These are phyloP conservation scores for Chaetodon trifasciatus DNA, from an alignment of 2,797 vertebrate genomes.

Conservation along the genomic window DNA sequence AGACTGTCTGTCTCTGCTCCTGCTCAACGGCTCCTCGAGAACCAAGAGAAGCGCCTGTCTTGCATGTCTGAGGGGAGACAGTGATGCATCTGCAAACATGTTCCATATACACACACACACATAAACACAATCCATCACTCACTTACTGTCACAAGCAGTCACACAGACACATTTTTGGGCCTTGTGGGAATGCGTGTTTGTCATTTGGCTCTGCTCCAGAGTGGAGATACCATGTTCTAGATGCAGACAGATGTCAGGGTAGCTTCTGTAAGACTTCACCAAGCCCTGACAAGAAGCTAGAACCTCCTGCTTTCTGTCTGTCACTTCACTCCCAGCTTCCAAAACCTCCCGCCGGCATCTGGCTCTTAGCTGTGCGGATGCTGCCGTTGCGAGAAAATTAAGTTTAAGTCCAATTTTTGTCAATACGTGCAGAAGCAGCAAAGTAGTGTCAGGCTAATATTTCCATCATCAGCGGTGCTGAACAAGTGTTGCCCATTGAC, in stretches of 20 bases:
- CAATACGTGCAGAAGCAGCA: slow-evolving; percentile 63
- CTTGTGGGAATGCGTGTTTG: slow-evolving; percentile 20
- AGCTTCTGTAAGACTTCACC: slow-evolving; percentile 20
- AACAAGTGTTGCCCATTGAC: slow-evolving; percentile 85
- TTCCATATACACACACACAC: background rate
- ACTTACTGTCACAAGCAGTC: slow-evolving; percentile 11
- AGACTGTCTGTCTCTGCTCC: slow-evolving; percentile 76
- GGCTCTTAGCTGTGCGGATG: slow-evolving; percentile 64
- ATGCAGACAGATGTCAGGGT: background rate
- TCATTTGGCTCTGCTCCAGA: slow-evolving; percentile 15
- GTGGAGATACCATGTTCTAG: slow-evolving; percentile 4
- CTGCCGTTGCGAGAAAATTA: slow-evolving; percentile 70
- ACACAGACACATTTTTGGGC: slow-evolving; percentile 8
- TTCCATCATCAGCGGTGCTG: slow-evolving; percentile 71
- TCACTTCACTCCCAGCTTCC: background rate
- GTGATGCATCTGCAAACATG: slow-evolving; percentile 33
- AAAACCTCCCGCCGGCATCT: slow-evolving; percentile 73
- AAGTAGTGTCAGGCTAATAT: slow-evolving; percentile 77
- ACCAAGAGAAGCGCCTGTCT: slow-evolving; percentile 29
- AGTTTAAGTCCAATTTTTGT: slow-evolving; percentile 75
- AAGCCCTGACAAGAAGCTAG: background rate
- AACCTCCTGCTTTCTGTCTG: background rate
- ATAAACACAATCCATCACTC: slow-evolving; percentile 12
- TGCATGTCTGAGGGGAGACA: slow-evolving; percentile 41
- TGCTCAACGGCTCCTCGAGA: slow-evolving; percentile 44